Evolutionary conservation across 2,888 invertebrate genomes (phyloP).

Genomic region (Sinohyriopsis cumingii): DNA sequence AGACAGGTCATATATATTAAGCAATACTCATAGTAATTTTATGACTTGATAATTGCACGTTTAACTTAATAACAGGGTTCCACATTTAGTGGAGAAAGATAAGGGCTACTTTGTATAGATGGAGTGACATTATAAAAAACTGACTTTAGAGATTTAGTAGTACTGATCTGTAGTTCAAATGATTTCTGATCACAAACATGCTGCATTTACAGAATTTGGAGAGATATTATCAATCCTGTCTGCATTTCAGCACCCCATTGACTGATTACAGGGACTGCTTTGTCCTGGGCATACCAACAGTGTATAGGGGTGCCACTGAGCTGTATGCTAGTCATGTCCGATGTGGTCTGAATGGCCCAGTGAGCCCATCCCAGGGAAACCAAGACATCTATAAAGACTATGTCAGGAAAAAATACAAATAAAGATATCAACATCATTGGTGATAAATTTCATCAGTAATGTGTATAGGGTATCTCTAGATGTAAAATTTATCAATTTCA

Average conservation of each 20-base stretch:
- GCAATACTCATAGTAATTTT: too few species aligned
- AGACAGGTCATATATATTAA: too few species aligned
- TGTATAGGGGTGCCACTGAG: slow-evolving; percentile 23
- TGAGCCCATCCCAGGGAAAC: slow-evolving; percentile 58
- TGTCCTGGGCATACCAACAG: slow-evolving; percentile 26
- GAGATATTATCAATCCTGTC: neutral
- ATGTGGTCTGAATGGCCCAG: slow-evolving; percentile 27
- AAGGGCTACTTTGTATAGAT: too few species aligned
- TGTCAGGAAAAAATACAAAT: slow-evolving; percentile 71
- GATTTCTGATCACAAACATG: neutral
- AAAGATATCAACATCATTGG: neutral
- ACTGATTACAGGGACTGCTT: slow-evolving; percentile 32
- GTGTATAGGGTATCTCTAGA: too few species aligned
- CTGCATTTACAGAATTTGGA: neutral
- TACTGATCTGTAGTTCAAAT: too few species aligned
- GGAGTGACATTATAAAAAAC: too few species aligned
- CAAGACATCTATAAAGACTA: slow-evolving; percentile 82
- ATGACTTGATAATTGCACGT: too few species aligned
- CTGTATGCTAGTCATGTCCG: slow-evolving; percentile 27
- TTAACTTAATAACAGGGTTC: too few species aligned
- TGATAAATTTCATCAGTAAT: too few species aligned
- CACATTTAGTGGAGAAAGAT: too few species aligned
- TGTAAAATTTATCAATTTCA: too few species aligned
- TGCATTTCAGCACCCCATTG: slow-evolving; percentile 19
- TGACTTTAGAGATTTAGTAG: too few species aligned